These are phyloP conservation scores for Nannobrachium achirus DNA, from an alignment of 2,113 vertebrate species.

Conservation along the genomic window DNA sequence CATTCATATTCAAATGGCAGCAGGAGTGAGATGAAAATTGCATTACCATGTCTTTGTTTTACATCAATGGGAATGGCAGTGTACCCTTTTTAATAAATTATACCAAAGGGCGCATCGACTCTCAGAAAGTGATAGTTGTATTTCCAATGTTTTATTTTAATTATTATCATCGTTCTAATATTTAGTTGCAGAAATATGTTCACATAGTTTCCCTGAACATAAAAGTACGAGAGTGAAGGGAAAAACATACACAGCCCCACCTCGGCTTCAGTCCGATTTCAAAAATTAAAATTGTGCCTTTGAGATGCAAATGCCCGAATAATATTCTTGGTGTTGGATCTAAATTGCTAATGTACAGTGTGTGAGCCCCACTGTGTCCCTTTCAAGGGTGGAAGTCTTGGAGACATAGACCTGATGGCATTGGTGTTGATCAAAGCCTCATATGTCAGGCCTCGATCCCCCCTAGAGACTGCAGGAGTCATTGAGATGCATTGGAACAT, in stretches of 20 bases:
- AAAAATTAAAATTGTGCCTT: constrained; percentile 72
- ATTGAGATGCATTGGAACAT: constrained; percentile 58
- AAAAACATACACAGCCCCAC: constrained; percentile 16
- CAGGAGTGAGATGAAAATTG: constrained; percentile 58
- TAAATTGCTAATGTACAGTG: constrained; percentile 81
- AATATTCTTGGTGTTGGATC: constrained; percentile 74
- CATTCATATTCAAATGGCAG: constrained; percentile 60
- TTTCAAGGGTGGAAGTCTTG: constrained; percentile 72
- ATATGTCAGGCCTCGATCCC: constrained; percentile 56
- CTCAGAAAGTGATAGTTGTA: constrained; percentile 36
- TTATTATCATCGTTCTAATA: constrained; percentile 39
- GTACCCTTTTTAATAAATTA: constrained; percentile 69
- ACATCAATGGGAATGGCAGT: constrained; percentile 66
- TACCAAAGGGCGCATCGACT: constrained; percentile 43
- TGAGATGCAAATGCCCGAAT: constrained; percentile 79
- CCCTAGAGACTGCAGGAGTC: constrained; percentile 46
- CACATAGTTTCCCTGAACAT: constrained; percentile 32
- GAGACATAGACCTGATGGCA: constrained; percentile 74
- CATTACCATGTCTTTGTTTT: constrained; percentile 71
- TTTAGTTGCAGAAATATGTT: constrained; percentile 38
- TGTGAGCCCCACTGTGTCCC: constrained; percentile 61
- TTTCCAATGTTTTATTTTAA: constrained; percentile 13
- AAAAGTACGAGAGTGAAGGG: constrained; percentile 51
- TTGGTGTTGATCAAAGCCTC: constrained; percentile 75
- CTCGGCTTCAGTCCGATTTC: constrained; percentile 51